Evolutionary conservation across 2,888 invertebrate species (phyloP).

Genomic region (Apantesis nais): DNA sequence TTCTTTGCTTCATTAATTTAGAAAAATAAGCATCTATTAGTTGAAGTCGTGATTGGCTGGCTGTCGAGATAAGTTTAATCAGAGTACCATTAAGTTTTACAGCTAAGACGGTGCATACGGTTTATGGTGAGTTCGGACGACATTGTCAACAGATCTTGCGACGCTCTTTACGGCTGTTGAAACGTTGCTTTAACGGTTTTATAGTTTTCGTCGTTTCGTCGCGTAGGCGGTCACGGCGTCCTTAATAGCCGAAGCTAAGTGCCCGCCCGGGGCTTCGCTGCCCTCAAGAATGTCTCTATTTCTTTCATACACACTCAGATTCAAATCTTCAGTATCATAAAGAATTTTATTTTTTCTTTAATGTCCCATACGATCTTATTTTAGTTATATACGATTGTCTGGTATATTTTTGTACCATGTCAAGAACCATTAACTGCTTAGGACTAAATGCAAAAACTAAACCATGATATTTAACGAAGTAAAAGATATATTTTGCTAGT

Average conservation of each 20-base stretch:
- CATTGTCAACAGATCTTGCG: conserved; percentile 86
- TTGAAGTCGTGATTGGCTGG: conserved; percentile 72
- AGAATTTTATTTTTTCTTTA: conserved; percentile 68
- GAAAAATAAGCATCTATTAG: conserved; percentile 62
- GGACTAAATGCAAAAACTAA: neutral
- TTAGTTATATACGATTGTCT: conserved; percentile 7
- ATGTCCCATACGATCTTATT: conserved; percentile 51
- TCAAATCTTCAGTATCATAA: conserved; percentile 78
- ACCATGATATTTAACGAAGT: neutral
- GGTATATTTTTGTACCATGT: conserved; percentile 1
- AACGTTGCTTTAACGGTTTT: conserved; percentile 86
- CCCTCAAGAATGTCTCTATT: conserved; percentile 79
- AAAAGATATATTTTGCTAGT: neutral
- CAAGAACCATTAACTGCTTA: conserved; percentile 2
- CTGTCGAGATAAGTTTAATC: conserved; percentile 82
- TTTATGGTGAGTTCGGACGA: conserved; percentile 81
- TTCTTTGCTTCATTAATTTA: neutral
- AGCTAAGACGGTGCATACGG: conserved; percentile 81
- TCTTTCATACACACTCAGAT: conserved; percentile 75
- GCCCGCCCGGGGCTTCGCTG: conserved; percentile 80
- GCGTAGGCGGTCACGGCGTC: conserved; percentile 80
- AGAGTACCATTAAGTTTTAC: conserved; percentile 83
- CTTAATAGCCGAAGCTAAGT: conserved; percentile 84
- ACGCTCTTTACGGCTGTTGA: conserved; percentile 84
- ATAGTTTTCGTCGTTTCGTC: conserved; percentile 84